Evolutionary conservation across 2,888 invertebrate genomes (phyloP).

Genomic region (Agonopterix arenella): DNA sequence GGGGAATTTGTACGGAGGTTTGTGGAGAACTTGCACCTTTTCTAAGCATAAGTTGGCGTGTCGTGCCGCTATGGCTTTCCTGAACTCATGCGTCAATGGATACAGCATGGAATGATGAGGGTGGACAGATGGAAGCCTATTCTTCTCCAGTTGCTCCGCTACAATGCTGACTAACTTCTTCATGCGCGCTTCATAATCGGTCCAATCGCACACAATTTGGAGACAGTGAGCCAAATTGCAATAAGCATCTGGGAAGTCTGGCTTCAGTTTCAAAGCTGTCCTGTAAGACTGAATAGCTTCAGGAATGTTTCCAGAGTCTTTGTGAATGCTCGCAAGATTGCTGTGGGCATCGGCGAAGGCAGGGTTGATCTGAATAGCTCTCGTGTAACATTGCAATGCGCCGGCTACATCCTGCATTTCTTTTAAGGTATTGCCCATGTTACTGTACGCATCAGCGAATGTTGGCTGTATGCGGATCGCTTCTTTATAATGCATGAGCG

Average conservation of each 20-base stretch:
- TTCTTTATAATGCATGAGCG: constrained; percentile 98
- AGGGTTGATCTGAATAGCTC: constrained; percentile 99
- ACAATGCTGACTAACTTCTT: constrained; percentile 97
- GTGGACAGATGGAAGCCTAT: constrained; percentile 98
- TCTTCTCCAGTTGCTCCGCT: constrained; percentile 97
- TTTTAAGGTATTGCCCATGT: constrained; percentile 99
- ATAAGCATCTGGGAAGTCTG: constrained; percentile 99
- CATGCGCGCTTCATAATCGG: constrained; percentile 97
- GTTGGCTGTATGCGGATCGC: constrained; percentile 99
- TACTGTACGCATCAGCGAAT: constrained; percentile 99
- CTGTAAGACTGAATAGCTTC: constrained; percentile 99
- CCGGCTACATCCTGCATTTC: constrained; percentile 99
- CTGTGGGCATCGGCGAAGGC: constrained; percentile 99
- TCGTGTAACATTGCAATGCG: constrained; percentile 97
- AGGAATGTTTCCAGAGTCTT: constrained; percentile 99
- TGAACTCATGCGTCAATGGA: constrained; percentile 95
- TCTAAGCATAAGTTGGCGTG: constrained; percentile 98
- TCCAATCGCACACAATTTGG: constrained; percentile 99
- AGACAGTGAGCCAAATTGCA: constrained; percentile 99
- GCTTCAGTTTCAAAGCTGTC: constrained; percentile 97
- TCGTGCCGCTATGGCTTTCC: constrained; percentile 97
- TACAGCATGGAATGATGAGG: constrained; percentile 99
- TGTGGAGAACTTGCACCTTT: constrained; percentile 97
- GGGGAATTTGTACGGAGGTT: constrained; percentile 89
- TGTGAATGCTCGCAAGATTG: constrained; percentile 99